Conservation (phyloP, 1,140 invertebrate species). For the Eufriesea mexicana region DNA sequence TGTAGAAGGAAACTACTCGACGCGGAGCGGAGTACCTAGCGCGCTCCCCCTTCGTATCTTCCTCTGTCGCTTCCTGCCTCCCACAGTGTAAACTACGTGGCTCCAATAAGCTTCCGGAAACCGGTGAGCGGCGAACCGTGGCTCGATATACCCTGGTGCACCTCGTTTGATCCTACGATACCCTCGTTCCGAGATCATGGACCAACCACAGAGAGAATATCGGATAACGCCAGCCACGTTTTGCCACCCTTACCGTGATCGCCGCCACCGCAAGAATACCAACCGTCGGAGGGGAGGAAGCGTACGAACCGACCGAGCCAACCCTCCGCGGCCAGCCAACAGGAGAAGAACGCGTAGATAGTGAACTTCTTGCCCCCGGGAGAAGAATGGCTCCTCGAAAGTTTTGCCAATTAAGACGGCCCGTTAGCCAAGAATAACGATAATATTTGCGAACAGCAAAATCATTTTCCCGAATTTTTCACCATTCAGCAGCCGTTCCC, state of each 20-base stretch:
- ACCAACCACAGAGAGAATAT: slow-evolving; percentile 67
- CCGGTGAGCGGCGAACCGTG: slow-evolving; percentile 51
- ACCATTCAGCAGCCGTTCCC: too few relatives aligned
- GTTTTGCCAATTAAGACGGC: slow-evolving; percentile 55
- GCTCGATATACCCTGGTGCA: slow-evolving; percentile 52
- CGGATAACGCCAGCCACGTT: slow-evolving; percentile 64
- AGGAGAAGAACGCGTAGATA: background rate
- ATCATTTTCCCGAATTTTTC: background rate
- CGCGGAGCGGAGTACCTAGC: background rate
- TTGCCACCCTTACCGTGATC: slow-evolving; percentile 53
- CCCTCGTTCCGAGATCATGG: slow-evolving; percentile 60
- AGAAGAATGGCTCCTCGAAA: slow-evolving; percentile 23
- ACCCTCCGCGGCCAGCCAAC: background rate
- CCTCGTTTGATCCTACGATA: slow-evolving; percentile 68
- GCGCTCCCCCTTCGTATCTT: slow-evolving; percentile 24
- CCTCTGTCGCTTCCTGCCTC: slow-evolving; percentile 33
- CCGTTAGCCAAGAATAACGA: background rate
- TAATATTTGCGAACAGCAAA: background rate
- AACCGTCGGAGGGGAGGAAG: slow-evolving; percentile 25
- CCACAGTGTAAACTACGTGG: slow-evolving; percentile 59
- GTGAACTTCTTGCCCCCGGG: background rate
- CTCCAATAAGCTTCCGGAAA: slow-evolving; percentile 67
- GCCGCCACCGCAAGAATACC: slow-evolving; percentile 24
- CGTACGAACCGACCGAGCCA: slow-evolving; percentile 23
- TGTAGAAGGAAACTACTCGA: slow-evolving; percentile 28